Base-by-base conservation (phyloP, 2,797 vertebrate species). In the Muraenolepis orangiensis region DNA sequence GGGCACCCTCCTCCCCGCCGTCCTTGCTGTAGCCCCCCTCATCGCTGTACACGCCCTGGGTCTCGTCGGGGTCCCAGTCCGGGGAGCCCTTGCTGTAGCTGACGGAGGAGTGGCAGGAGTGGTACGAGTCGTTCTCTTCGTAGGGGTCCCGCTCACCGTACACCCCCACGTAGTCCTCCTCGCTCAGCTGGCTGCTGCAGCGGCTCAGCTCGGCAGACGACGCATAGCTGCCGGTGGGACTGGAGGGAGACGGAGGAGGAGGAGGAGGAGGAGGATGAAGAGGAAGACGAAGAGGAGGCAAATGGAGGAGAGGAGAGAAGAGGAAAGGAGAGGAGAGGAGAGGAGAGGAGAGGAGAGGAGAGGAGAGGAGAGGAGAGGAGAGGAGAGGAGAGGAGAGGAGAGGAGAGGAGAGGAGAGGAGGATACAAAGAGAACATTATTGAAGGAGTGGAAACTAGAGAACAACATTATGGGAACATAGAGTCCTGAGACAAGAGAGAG, bases 101-200 rank as follows among this genome's bases (percentile, higher is more conserved):
- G 75, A 99, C 97, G 0, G 98, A 98, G 74, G 97, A 98, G 88
- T 99, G 97, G 90, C 98, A 99, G 77, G 98, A 99, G 89, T 98
- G 98, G 89, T 99, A 99, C 18, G 96, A 99, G 78, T 99, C 98
- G 16, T 97, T 93, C 77, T 98, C 98, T 0, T 96, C 95, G 0
- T 98, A 98, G 29, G 96, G 90, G 85, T 98, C 97, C 0, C 96
- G 94, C 82, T 91, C 91, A 5, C 91, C 92, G 0, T 98, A 94
- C 42, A 91, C 96, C 0, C 91, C 94, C 5, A 93, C 94, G 0
- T 97, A 97, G 87, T 97, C 97, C 80, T 99, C 97, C 83, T 98
- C 98, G 0, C 97, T 99, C 82, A 99, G 93, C 92, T 98, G 97
- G 29, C 97, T 98, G 90, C 97, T 98, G 82, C 96, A 97, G 18